These are phyloP conservation scores for Meloidogyne floridensis DNA, from an alignment of 1,140 invertebrate genomes.

Conservation along the genomic window DNA sequence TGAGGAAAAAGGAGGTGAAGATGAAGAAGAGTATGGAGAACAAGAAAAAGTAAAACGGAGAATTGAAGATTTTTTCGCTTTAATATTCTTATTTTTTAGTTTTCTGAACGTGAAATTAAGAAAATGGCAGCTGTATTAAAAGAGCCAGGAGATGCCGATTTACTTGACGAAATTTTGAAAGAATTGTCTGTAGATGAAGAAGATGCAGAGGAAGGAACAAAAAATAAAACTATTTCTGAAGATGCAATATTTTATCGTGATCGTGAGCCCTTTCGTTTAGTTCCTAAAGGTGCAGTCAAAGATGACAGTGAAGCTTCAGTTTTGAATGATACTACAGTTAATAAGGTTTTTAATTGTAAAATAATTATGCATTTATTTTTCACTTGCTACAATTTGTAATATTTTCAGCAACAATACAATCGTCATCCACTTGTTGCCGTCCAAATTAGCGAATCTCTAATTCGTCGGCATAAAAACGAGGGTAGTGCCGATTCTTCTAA, in stretches of 20 bases:
- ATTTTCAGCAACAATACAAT: neutral
- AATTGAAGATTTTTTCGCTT: neutral
- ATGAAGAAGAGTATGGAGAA: neutral
- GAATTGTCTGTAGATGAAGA: constrained; percentile 18
- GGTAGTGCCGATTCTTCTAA: neutral
- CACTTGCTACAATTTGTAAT: neutral
- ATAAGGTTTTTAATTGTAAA: too few species aligned
- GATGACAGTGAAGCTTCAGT: too few species aligned
- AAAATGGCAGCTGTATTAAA: neutral
- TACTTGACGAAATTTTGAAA: constrained; percentile 26
- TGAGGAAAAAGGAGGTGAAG: constrained; percentile 8
- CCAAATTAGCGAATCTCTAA: neutral
- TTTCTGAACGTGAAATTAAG: neutral
- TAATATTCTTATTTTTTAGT: neutral
- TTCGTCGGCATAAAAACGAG: neutral
- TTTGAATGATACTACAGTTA: too few species aligned
- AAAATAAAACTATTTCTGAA: neutral
- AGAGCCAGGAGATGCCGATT: constrained; percentile 12
- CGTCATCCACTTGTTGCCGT: neutral
- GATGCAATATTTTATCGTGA: neutral
- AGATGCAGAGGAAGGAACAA: neutral
- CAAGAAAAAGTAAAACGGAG: neutral
- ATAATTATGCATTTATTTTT: too few species aligned
- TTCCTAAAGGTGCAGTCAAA: too few species aligned
- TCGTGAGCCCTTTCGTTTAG: neutral